phyloP scores from a whole-genome alignment of 1,140 invertebrate species.

The Linepithema humile region DNA sequence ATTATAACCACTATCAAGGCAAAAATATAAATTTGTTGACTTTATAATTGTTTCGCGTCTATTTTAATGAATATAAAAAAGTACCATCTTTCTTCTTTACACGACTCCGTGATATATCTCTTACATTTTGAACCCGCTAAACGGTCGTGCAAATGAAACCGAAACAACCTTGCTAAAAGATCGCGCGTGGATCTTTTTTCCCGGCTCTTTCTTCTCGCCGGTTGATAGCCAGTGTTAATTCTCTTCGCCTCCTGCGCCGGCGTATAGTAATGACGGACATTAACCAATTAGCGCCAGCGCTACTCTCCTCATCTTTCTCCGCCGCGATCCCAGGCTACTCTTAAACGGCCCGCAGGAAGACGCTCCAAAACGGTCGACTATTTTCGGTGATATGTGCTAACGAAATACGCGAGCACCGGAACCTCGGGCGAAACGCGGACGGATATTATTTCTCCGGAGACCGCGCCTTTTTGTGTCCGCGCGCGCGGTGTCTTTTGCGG shows the following conservation, averaged over 20 bases:
- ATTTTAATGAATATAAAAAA: neutral
- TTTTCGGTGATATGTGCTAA: slow-evolving; percentile 62
- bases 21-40: neutral
- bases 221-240: slow-evolving; percentile 72
- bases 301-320: slow-evolving; percentile 27
- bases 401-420: slow-evolving; percentile 9
- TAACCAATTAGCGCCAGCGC: slow-evolving; percentile 72
- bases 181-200: neutral
- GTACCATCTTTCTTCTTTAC: neutral
- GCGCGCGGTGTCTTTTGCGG: slow-evolving; percentile 18
- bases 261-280: slow-evolving; percentile 70
- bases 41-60: neutral
- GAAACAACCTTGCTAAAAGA: slow-evolving; percentile 59
- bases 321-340: neutral
- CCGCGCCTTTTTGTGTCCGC: slow-evolving; percentile 25
- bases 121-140: slow-evolving; percentile 11
- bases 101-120: slow-evolving; percentile 41
- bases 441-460: slow-evolving; percentile 64
- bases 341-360: slow-evolving; percentile 62
- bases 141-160: neutral
- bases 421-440: slow-evolving; percentile 29
- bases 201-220: neutral
- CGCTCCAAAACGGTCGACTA: slow-evolving; percentile 59
- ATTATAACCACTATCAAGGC: neutral
- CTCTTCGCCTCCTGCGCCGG: slow-evolving; percentile 56